Conservation (phyloP, 2,797 vertebrate species). For the Squalus acanthias region DNA sequence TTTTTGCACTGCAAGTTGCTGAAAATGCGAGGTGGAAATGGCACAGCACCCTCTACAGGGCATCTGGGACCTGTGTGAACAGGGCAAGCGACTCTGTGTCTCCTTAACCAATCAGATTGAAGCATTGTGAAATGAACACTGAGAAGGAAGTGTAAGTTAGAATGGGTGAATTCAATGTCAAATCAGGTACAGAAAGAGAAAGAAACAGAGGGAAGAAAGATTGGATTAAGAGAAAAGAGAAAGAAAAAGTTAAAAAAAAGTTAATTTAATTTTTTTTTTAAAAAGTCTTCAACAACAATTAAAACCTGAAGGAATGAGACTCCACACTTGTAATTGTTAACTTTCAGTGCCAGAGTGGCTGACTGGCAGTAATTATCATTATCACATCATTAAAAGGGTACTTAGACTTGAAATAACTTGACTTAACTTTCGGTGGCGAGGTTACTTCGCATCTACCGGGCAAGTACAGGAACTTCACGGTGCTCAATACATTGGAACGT, state of each 20-base stretch:
- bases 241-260: too few relatives aligned
- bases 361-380: background rate
- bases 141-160: background rate
- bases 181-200: too few relatives aligned
- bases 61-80: background rate
- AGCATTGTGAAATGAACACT: background rate
- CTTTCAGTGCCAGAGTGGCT: background rate
- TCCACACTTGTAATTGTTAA: background rate
- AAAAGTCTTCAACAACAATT: background rate
- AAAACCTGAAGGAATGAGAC: background rate
- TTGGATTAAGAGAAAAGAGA: too few relatives aligned
- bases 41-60: background rate
- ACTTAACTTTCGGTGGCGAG: background rate
- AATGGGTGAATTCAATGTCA: too few relatives aligned
- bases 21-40: background rate
- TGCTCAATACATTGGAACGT: background rate
- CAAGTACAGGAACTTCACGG: background rate
- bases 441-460: background rate
- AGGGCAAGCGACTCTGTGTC: background rate
- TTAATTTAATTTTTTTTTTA: too few relatives aligned
- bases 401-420: background rate
- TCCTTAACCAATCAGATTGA: background rate
- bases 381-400: background rate
- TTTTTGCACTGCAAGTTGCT: background rate
- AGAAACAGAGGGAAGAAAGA: too few relatives aligned